Evolutionary conservation across 1,140 invertebrate genomes (phyloP), one percentile per base, ranked within the genome.

Genomic region (Panulirus ornatus): DNA sequence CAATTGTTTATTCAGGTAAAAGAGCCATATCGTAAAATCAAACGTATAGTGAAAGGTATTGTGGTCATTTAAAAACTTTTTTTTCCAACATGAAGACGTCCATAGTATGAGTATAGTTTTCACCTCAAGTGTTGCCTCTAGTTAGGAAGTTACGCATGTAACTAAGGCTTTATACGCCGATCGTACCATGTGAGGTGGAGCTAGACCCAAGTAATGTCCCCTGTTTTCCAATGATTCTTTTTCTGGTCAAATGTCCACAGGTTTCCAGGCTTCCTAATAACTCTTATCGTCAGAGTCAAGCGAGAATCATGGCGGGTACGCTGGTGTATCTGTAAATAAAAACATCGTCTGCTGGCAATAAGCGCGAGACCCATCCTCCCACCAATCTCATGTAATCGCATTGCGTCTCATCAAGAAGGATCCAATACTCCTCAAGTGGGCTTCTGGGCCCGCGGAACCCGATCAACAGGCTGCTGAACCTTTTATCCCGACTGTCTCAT

Each of bases 381-480:
- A 22, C 79, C 79, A 83, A 83, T 83, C 79, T 63, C 36, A 83
- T 63, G 66, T 83, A 83, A 83, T 83, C 79, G 79, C 79, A 83
- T 83, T 54, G 79, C 79, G 66, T 83, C 79, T 83, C 79, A 83
- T 83, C 79, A 83, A 66, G 36, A 58, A 47, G 79, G 79, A 83
- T 83, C 79, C 79, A 83, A 83, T 83, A 83, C 79, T 83, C 79
- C 79, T 83, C 79, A 83, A 83, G 79, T 83, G 79, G 79, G 79
- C 79, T 83, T 83, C 79, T 38, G 79, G 54, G 58, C 40, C 79
- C 38, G 58, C 54, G 79, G 79, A 83, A 83, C 79, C 79, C 79
- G 79, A 83, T 83, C 79, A 83, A 83, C 79, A 83, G 79, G 79
- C 79, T 58, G 79, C 79, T 83, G 79, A 83, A 83, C 79, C 79